A percentile compares a stretch with the other conserved stretches of the same genome.
These are phyloP conservation scores for Drosophila leonis DNA, from an alignment of 2,888 invertebrate genomes.

Conservation along the genomic window DNA sequence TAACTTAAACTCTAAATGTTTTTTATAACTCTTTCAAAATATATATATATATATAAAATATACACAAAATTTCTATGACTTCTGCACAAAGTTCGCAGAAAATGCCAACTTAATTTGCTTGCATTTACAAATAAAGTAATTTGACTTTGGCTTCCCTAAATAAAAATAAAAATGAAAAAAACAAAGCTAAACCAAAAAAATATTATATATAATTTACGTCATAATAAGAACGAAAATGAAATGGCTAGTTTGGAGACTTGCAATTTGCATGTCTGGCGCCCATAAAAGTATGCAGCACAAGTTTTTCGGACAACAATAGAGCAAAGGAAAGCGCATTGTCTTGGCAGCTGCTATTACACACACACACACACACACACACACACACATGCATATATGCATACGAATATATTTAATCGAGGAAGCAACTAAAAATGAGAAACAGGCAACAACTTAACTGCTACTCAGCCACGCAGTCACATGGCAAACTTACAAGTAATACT, in stretches of 20 bases:
- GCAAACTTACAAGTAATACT: conserved; percentile 80
- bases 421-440: conserved; percentile 11
- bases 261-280: conserved; percentile 64
- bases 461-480: conserved; percentile 75
- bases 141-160: conserved; percentile 6
- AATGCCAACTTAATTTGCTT: not conserved
- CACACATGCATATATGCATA: not conserved
- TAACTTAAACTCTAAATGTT: too few species aligned
- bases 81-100: not conserved
- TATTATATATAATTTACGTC: conserved; percentile 71
- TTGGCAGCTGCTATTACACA: conserved; percentile 52
- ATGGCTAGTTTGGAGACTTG: conserved; percentile 26
- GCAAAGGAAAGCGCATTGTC: conserved; percentile 62
- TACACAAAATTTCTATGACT: not conserved
- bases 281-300: conserved; percentile 71
- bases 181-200: conserved; percentile 24
- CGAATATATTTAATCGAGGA: not conserved
- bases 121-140: conserved; percentile 52
- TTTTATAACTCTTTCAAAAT: too few species aligned
- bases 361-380: not conserved
- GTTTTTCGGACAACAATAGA: conserved; percentile 53
- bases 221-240: conserved; percentile 49
- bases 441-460: conserved; percentile 57
- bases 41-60: too few species aligned
- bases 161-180: conserved; percentile 3